phyloP scores from a whole-genome alignment of 2,888 invertebrate genomes.

The Drosophila mercatorum region DNA sequence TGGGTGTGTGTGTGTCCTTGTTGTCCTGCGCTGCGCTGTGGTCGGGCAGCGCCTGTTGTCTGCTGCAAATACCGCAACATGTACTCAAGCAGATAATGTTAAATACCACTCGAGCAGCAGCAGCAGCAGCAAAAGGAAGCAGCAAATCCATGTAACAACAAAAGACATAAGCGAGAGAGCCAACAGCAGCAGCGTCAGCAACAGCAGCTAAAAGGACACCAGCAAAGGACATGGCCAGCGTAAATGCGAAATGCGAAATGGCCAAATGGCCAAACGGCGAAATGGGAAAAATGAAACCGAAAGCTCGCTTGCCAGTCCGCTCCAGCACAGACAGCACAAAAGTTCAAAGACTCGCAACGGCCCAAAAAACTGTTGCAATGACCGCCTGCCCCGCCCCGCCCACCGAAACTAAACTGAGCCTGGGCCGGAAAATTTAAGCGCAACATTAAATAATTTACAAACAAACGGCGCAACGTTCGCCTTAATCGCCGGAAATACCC shows the following conservation, averaged over 20 bases:
- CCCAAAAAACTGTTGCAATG: constrained; percentile 35
- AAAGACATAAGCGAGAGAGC: constrained; percentile 74
- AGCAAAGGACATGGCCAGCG: constrained; percentile 61
- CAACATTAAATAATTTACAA: constrained; percentile 81
- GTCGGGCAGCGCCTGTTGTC: constrained; percentile 65
- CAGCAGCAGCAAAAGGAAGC: constrained; percentile 63
- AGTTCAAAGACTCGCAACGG: constrained; percentile 66
- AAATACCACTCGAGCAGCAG: constrained; percentile 76
- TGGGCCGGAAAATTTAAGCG: constrained; percentile 80
- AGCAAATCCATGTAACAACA: constrained; percentile 79
- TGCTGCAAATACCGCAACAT: constrained; percentile 82
- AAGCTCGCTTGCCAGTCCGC: constrained; percentile 44
- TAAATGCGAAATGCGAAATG: constrained; percentile 53
- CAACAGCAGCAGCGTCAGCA: constrained; percentile 41
- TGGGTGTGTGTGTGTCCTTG: constrained; percentile 71
- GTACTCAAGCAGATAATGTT: constrained; percentile 82
- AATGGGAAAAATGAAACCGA: constrained; percentile 68
- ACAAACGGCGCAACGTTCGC: constrained; percentile 73
- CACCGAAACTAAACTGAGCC: constrained; percentile 29
- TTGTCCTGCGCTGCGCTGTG: constrained; percentile 41
- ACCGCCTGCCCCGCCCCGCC: not conserved
- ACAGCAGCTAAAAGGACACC: constrained; percentile 74
- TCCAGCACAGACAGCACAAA: constrained; percentile 57
- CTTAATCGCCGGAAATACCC: constrained; percentile 78
- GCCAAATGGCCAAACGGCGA: constrained; percentile 52